Base-by-base conservation (phyloP, 2,113 vertebrate genomes). In the Sprattus sprattus region DNA sequence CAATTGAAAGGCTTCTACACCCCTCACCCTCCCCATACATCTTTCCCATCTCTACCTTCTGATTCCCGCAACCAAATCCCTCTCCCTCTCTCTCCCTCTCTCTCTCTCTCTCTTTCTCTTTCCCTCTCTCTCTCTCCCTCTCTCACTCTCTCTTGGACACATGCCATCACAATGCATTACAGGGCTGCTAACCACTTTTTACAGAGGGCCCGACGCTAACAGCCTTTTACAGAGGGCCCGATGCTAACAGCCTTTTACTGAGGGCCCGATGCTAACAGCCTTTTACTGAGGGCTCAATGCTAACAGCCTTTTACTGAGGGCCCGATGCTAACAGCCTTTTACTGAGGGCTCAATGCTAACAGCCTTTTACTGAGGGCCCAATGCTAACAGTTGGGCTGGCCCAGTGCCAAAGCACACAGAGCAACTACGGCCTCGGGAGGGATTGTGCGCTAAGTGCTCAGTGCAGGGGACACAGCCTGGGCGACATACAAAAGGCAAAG, bases 321-420 rank as follows among this genome's bases (percentile, higher is more conserved):
- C 39, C 39, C 39, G 39, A 39, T 39, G 39, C 39, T 85, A 67
- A 83, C 25, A 78, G 49, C 78, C 49, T 86, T 60, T 86, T 83
- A 88, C 82, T 78, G n/a, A 67, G 49, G 45, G 81, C 84, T 75
- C 0, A 44, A 52, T 60, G 50, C 82, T 10, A 60, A 39, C n/a
- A 85, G 67, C 88, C 49, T 86, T 60, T 86, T 83, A 88, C 82
- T 78, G 18, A 67, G 49, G 45, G 81, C 84, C 82, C 0, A 44
- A 52, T 82, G 86, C 84, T 85, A 67, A 83, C 25, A 82, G 60
- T 78, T n/a, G 45, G 32, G 28, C 83, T 83, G 84, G 86, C 84
- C 28, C 82, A 9, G 28, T 81, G 86, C 86, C 84, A 83, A 80
- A 87, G 47, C 52, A 20, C 44, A 45, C 81, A 28, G 82, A 39